phyloP scores from a whole-genome alignment of 2,888 invertebrate genomes.

The Dynastes maya region DNA sequence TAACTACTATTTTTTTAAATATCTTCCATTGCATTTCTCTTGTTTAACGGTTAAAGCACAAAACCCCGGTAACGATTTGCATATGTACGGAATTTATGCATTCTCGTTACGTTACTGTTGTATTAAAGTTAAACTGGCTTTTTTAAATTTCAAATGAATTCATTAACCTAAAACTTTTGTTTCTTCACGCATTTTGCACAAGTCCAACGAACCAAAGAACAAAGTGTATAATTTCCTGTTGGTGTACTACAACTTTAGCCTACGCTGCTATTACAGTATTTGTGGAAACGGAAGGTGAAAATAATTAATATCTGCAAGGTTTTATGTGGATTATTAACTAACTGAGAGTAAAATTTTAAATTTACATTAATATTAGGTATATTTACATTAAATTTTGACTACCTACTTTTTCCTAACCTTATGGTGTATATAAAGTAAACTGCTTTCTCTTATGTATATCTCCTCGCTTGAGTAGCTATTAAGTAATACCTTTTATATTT shows the following conservation, averaged over 20 bases:
- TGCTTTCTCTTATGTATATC: neutral
- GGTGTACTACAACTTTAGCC: neutral
- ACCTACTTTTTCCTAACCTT: neutral
- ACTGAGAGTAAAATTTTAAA: neutral
- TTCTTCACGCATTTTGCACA: conserved; percentile 14
- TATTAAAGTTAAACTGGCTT: neutral
- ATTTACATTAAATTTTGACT: neutral
- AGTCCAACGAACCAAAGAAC: conserved; percentile 23
- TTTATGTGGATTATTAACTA: neutral
- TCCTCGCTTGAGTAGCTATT: neutral
- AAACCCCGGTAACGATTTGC: too few species aligned
- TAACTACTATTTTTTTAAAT: too few species aligned
- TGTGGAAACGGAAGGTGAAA: conserved; percentile 20
- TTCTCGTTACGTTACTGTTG: neutral
- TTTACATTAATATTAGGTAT: neutral
- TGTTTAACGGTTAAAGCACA: too few species aligned
- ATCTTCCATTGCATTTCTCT: too few species aligned
- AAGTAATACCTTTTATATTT: neutral
- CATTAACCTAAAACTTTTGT: conserved; percentile 24
- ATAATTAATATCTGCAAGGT: too few species aligned
- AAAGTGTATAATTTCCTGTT: conserved; percentile 22
- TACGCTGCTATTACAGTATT: neutral
- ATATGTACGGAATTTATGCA: too few species aligned
- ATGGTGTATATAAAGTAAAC: neutral
- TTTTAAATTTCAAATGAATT: conserved; percentile 6